Conservation (phyloP, 1,140 invertebrate species). For the Fopius arisanus region DNA sequence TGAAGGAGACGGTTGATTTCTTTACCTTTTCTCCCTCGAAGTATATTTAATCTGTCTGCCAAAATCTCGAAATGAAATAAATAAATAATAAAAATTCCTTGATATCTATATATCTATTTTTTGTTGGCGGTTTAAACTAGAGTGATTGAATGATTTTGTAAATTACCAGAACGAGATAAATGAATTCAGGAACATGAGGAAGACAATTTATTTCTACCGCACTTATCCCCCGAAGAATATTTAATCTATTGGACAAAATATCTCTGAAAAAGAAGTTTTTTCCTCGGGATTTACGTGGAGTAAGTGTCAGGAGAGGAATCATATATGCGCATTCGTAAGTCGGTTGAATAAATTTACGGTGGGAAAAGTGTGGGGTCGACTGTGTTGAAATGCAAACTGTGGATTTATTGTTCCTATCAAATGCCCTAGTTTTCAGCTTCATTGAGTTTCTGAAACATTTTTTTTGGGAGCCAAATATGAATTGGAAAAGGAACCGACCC, state of each 20-base stretch:
- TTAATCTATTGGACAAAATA: neutral
- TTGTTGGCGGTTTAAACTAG: too few relatives aligned
- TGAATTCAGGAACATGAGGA: too few relatives aligned
- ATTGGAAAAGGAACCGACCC: too few relatives aligned
- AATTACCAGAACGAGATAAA: too few relatives aligned
- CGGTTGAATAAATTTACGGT: conserved; percentile 30
- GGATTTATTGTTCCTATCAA: conserved; percentile 19
- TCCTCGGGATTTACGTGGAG: neutral
- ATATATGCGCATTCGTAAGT: conserved; percentile 40
- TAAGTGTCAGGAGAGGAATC: conserved; percentile 27
- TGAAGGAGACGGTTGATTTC: too few relatives aligned
- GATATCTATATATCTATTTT: too few relatives aligned
- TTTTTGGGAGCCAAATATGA: neutral
- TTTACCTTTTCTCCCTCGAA: too few relatives aligned
- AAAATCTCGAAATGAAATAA: too few relatives aligned
- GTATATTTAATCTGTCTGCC: too few relatives aligned
- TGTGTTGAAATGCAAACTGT: conserved; percentile 12
- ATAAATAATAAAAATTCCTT: too few relatives aligned
- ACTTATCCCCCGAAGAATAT: neutral
- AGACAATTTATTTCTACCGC: too few relatives aligned
- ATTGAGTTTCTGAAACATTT: neutral
- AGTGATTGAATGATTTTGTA: too few relatives aligned
- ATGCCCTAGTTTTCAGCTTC: neutral
- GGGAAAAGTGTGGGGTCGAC: conserved; percentile 17
- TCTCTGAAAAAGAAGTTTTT: neutral